Evolutionary conservation across 2,113 vertebrate species (phyloP).

Genomic region (Ochotona curzoniae): DNA sequence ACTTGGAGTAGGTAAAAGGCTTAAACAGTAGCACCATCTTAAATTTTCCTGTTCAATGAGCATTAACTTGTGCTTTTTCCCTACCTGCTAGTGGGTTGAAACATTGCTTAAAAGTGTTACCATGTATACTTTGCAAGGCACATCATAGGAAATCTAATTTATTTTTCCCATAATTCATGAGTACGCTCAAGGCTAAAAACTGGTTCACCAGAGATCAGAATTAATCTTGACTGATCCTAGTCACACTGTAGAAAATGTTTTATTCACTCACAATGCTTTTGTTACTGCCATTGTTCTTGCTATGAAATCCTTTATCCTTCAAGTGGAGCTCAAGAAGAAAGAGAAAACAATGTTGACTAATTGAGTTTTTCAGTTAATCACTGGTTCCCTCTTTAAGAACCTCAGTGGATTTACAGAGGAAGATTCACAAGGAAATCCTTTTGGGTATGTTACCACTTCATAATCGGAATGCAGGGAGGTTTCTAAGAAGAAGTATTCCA

Average conservation of each 20-base stretch:
- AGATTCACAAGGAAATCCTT: constrained; percentile 67
- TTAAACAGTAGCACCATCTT: background rate
- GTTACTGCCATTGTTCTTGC: constrained; percentile 52
- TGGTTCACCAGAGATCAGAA: constrained; percentile 61
- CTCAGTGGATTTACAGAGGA: constrained; percentile 53
- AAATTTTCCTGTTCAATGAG: background rate
- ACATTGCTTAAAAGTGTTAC: constrained; percentile 33
- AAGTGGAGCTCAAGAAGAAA: constrained; percentile 31
- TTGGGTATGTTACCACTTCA: constrained; percentile 70
- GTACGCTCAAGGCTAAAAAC: constrained; percentile 43
- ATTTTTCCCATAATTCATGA: constrained; percentile 52
- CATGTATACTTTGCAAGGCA: constrained; percentile 18
- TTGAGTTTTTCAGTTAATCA: constrained; percentile 68
- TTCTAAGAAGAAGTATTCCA: constrained; percentile 50
- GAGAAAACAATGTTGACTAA: constrained; percentile 71
- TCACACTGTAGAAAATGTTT: constrained; percentile 10
- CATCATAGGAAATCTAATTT: constrained; percentile 47
- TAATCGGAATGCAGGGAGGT: constrained; percentile 18
- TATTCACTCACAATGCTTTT: constrained; percentile 63
- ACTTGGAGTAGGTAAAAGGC: background rate
- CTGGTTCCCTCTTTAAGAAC: constrained; percentile 50
- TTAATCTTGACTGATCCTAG: constrained; percentile 63
- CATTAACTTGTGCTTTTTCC: background rate
- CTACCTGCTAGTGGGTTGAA: background rate
- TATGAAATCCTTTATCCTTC: constrained; percentile 64